Percentiles rank a stretch among this genome's conserved stretches.
Conservation (phyloP, 2,113 vertebrate species). For the Halcyon malimbica region DNA sequence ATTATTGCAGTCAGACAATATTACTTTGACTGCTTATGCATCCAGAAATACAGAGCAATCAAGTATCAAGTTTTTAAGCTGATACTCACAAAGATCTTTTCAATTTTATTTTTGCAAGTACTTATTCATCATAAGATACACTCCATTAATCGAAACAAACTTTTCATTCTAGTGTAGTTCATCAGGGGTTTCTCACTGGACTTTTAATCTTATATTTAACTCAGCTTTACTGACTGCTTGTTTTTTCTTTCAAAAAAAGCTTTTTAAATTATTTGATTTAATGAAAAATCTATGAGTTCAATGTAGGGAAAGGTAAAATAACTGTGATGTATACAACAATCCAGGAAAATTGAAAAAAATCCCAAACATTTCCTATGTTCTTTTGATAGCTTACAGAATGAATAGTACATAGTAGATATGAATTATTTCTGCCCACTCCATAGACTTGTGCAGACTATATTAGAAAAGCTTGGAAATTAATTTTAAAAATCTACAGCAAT, state of each 20-base stretch:
- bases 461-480: background rate
- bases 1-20: background rate
- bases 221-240: background rate
- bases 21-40: background rate
- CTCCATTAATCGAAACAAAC: background rate
- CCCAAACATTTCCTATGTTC: background rate
- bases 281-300: background rate
- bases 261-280: background rate
- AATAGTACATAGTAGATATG: background rate
- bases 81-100: background rate
- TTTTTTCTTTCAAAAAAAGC: background rate
- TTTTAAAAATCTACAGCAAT: background rate
- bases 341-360: background rate
- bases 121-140: background rate
- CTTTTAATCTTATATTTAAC: background rate
- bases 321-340: background rate
- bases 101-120: background rate
- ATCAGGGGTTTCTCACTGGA: background rate
- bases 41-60: background rate
- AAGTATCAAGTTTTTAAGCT: background rate
- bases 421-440: background rate
- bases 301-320: background rate
- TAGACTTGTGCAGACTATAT: background rate
- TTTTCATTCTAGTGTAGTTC: background rate
- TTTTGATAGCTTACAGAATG: background rate